Conservation (phyloP, 2,113 vertebrate genomes). For the Grammomys dolichurus region DNA sequence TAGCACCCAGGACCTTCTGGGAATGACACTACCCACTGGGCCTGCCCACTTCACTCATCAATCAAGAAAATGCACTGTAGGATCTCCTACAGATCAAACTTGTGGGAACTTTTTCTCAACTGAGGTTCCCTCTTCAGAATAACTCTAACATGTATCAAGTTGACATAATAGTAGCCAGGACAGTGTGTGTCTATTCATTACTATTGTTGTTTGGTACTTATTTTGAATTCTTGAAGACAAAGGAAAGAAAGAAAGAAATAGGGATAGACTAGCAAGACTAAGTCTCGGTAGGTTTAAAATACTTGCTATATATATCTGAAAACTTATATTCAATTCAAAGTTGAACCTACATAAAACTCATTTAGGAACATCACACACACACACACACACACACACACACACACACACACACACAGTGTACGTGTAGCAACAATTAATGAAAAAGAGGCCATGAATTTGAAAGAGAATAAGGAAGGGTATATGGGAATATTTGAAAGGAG, state of each 20-base stretch:
- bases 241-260: not conserved
- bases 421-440: not conserved
- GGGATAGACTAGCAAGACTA: not conserved
- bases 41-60: not conserved
- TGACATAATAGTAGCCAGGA: not conserved
- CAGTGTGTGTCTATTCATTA: not conserved
- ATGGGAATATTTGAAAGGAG: not conserved
- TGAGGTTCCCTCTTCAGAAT: not conserved
- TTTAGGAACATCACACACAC: not conserved
- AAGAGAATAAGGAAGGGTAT: not conserved
- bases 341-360: not conserved
- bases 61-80: not conserved
- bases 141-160: not conserved
- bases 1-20: not conserved
- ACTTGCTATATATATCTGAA: not conserved
- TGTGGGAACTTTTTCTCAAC: not conserved
- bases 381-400: too few species aligned
- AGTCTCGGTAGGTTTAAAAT: not conserved
- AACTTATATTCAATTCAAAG: not conserved
- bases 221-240: not conserved
- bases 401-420: not conserved
- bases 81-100: not conserved
- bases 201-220: not conserved
- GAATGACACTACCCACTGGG: not conserved
- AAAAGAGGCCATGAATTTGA: not conserved